Evolutionary conservation across 1,140 invertebrate genomes (phyloP).

Genomic region (Aradophagus sp.): DNA sequence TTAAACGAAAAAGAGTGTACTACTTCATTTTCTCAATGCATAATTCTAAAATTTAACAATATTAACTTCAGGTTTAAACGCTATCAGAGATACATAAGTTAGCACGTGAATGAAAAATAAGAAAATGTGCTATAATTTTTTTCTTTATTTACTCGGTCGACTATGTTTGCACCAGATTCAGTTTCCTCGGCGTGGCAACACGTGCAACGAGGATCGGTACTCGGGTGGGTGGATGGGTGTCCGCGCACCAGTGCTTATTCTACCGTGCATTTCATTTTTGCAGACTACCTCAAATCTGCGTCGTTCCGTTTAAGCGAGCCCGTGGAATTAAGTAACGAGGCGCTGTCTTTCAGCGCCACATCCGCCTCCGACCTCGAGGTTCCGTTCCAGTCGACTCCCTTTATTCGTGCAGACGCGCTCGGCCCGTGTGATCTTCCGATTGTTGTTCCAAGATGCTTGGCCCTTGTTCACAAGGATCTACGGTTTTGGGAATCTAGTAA

Average conservation of each 20-base stretch:
- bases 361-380: conserved; percentile 59
- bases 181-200: too few relatives aligned
- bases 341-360: conserved; percentile 68
- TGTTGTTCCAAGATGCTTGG: conserved; percentile 36
- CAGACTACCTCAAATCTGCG: conserved; percentile 68
- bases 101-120: too few relatives aligned
- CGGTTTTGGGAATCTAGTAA: conserved; percentile 23
- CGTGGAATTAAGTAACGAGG: conserved; percentile 70
- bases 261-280: conserved; percentile 66
- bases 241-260: conserved; percentile 37
- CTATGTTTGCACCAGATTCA: too few relatives aligned
- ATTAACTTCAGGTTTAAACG: too few relatives aligned
- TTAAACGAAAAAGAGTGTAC: too few relatives aligned
- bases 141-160: too few relatives aligned
- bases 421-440: conserved; percentile 43
- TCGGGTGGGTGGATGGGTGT: conserved; percentile 45
- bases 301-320: conserved; percentile 70
- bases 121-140: too few relatives aligned
- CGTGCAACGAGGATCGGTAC: conserved; percentile 29
- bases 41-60: too few relatives aligned
- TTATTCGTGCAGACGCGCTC: conserved; percentile 36
- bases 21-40: too few relatives aligned
- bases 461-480: conserved; percentile 26
- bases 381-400: conserved; percentile 24
- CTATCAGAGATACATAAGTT: too few relatives aligned